Evolutionary conservation across 2,113 vertebrate species (phyloP).

Genomic region (Suricata suricatta): DNA sequence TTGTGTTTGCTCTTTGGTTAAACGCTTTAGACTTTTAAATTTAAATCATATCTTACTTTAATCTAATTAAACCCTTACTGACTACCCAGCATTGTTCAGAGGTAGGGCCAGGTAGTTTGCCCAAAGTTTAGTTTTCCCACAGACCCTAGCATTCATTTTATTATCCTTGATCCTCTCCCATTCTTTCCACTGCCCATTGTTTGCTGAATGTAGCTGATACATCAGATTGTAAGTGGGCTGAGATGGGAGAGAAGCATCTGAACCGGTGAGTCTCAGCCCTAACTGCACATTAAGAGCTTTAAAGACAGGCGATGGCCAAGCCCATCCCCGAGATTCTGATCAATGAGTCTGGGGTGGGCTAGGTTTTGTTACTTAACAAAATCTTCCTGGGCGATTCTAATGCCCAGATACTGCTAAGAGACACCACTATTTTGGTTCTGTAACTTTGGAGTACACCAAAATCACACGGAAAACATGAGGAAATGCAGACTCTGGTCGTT

Average conservation of each 20-base stretch:
- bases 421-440: not conserved
- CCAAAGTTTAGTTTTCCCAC: constrained; percentile 24
- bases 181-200: not conserved
- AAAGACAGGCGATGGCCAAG: not conserved
- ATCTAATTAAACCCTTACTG: not conserved
- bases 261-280: not conserved
- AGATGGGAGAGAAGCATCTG: not conserved
- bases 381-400: not conserved
- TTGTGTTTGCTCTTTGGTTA: not conserved
- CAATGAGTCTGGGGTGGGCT: not conserved
- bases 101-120: not conserved
- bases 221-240: not conserved
- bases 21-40: not conserved
- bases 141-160: not conserved
- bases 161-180: constrained; percentile 10
- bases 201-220: not conserved
- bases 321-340: not conserved
- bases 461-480: not conserved
- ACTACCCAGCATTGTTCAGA: not conserved
- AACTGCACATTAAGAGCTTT: not conserved
- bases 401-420: not conserved
- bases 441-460: not conserved
- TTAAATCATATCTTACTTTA: not conserved
- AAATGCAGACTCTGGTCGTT: not conserved
- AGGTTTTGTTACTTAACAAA: not conserved